Percentiles rank a stretch among this genome's conserved stretches.
These are phyloP conservation scores for Stegana nigrithorax DNA, from an alignment of 2,888 invertebrate species.

Conservation along the genomic window DNA sequence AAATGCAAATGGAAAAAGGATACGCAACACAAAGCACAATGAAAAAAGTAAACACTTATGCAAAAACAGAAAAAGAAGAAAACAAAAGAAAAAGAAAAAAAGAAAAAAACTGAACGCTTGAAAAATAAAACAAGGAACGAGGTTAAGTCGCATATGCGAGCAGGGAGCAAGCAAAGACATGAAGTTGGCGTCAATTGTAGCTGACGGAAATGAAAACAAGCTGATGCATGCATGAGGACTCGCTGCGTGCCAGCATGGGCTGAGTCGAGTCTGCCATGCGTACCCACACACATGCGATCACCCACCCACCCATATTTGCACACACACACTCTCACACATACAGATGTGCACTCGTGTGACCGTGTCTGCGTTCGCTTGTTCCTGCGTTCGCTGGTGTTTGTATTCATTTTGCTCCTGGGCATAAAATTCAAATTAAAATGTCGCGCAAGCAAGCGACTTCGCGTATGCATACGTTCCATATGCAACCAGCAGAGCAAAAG, in stretches of 20 bases:
- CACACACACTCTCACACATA: constrained; percentile 41
- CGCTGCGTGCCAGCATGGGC: too few relatives aligned
- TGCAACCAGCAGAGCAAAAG: constrained; percentile 33
- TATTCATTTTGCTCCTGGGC: constrained; percentile 53
- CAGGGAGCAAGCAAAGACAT: background rate
- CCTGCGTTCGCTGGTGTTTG: too few relatives aligned
- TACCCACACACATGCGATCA: background rate
- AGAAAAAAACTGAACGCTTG: background rate
- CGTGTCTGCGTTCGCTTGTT: constrained; percentile 20
- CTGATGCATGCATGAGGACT: constrained; percentile 36
- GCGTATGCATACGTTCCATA: constrained; percentile 37
- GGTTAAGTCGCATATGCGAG: constrained; percentile 55
- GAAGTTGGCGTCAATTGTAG: constrained; percentile 50
- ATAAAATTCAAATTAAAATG: constrained; percentile 62
- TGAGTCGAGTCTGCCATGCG: too few relatives aligned
- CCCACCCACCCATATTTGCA: constrained; percentile 34
- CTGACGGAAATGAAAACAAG: constrained; percentile 62
- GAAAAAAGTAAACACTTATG: background rate
- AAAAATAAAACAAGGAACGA: constrained; percentile 37
- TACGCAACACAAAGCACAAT: background rate
- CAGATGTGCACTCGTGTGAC: constrained; percentile 20
- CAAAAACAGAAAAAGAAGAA: background rate
- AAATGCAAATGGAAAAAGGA: background rate
- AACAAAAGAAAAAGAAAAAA: background rate
- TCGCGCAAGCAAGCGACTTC: constrained; percentile 37